Evolutionary conservation across 2,797 vertebrate genomes (phyloP).

Genomic region (Scleropages formosus): DNA sequence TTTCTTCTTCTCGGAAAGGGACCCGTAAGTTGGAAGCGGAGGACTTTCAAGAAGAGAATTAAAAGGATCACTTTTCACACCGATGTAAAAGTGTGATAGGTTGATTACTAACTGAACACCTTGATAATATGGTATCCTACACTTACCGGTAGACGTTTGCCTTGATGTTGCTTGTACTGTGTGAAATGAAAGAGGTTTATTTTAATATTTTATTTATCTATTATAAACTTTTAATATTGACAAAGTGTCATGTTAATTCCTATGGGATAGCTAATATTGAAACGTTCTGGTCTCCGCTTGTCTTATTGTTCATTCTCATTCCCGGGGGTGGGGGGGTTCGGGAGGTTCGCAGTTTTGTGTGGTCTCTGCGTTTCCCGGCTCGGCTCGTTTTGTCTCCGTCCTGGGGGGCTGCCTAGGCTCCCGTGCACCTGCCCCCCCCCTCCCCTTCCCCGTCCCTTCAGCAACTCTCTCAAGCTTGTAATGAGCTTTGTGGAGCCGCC

Average conservation of each 20-base stretch:
- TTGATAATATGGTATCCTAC: neutral
- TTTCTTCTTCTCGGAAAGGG: neutral
- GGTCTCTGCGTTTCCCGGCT: conserved; percentile 78
- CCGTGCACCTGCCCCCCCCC: conserved; percentile 86
- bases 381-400: conserved; percentile 77
- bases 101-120: neutral
- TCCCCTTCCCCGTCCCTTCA: conserved; percentile 83
- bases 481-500: conserved; percentile 91
- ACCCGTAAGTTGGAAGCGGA: too few species aligned
- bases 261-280: neutral
- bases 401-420: conserved; percentile 64
- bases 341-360: conserved; percentile 80
- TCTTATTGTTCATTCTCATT: conserved; percentile 62
- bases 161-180: too few species aligned
- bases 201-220: conserved; percentile 6
- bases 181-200: conserved; percentile 3
- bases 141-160: too few species aligned
- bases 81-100: neutral
- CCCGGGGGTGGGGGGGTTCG: too few species aligned
- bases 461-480: conserved; percentile 91
- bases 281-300: neutral
- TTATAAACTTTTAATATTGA: neutral
- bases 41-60: conserved; percentile 41
- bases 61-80: neutral
- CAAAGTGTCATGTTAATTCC: neutral